Conservation (phyloP, 2,113 vertebrate species). For the Castor canadensis region DNA sequence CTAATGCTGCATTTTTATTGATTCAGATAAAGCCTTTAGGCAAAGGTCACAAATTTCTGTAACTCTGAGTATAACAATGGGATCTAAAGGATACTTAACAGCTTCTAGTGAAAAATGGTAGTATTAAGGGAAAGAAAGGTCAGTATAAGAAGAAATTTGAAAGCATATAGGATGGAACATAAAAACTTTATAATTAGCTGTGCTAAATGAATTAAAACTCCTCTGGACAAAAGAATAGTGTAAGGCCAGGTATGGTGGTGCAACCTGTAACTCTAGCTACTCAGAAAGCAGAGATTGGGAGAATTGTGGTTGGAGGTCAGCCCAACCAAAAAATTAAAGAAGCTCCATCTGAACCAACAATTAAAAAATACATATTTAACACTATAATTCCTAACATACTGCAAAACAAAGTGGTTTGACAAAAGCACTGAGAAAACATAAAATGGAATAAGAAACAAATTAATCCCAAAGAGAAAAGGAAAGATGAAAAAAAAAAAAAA, state of each 20-base stretch:
- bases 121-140: neutral
- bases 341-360: neutral
- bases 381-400: neutral
- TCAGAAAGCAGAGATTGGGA: no score
- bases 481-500: neutral
- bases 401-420: neutral
- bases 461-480: neutral
- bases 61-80: neutral
- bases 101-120: neutral
- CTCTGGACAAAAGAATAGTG: neutral
- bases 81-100: neutral
- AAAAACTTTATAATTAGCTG: neutral
- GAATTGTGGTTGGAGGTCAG: no score
- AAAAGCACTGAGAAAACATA: neutral
- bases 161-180: neutral
- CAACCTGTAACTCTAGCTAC: no score
- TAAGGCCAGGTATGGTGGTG: neutral
- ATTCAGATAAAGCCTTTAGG: constrained; percentile 13
- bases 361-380: neutral
- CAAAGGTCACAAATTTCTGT: neutral
- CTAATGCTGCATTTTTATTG: neutral
- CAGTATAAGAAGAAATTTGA: neutral
- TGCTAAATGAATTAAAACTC: neutral
- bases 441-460: neutral
- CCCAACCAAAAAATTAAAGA: neutral